Conservation (phyloP, 1,140 invertebrate species). For the Oryzaephilus surinamensis region DNA sequence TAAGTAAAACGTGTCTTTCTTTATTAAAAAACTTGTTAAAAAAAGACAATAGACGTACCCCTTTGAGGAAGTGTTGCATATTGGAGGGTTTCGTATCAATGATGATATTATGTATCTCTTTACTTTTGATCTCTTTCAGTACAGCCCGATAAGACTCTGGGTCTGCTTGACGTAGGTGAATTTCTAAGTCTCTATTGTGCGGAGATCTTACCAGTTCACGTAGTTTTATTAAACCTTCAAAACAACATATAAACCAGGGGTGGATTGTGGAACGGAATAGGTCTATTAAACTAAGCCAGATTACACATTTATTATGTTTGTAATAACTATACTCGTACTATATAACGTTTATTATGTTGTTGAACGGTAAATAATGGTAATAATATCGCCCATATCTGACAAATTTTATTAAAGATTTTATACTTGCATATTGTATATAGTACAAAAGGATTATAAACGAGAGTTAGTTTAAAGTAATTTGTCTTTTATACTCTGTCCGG, state of each 20-base stretch:
- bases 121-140: slow-evolving; percentile 66
- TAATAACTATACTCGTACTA: no score
- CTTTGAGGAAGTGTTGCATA: slow-evolving; percentile 67
- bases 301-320: no score
- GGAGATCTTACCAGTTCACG: slow-evolving; percentile 65
- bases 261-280: neutral
- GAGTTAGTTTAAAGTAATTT: no score
- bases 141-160: slow-evolving; percentile 66
- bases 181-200: slow-evolving; percentile 58
- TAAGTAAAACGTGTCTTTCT: neutral
- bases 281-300: neutral
- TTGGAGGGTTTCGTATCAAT: slow-evolving; percentile 70
- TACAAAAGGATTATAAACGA: no score
- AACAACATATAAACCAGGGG: neutral
- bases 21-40: neutral
- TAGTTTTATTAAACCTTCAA: slow-evolving; percentile 73
- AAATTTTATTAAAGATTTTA: no score
- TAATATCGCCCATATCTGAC: no score
- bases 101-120: slow-evolving; percentile 74
- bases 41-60: slow-evolving; percentile 48
- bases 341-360: no score
- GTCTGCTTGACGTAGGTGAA: slow-evolving; percentile 70
- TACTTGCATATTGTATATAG: no score
- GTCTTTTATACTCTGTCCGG: no score
- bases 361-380: no score